A percentile compares a stretch with the other conserved stretches of the same genome.
Evolutionary conservation across 2,888 invertebrate species (phyloP).

Genomic region (Euproctis similis): DNA sequence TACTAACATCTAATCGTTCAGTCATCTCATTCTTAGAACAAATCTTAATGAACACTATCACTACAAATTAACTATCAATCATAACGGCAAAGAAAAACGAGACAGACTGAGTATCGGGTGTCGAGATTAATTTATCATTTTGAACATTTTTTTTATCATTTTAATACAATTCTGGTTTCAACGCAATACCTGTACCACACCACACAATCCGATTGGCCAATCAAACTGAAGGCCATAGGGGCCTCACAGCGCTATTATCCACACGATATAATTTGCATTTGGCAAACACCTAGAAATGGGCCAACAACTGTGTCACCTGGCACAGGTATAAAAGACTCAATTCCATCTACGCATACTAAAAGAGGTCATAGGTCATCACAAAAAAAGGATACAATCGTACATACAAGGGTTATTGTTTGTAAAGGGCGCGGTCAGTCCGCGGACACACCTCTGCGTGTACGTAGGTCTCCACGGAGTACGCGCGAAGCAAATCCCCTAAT

Average conservation of each 20-base stretch:
- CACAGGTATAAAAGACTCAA: constrained; percentile 46
- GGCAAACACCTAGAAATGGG: too few relatives aligned
- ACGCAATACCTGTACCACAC: too few relatives aligned
- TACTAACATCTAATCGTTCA: constrained; percentile 71
- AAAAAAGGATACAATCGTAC: constrained; percentile 42
- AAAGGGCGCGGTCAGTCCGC: constrained; percentile 36
- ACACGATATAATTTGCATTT: too few relatives aligned
- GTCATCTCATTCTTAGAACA: constrained; percentile 68
- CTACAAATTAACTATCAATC: constrained; percentile 67
- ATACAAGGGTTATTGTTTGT: constrained; percentile 34
- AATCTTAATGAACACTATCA: constrained; percentile 71
- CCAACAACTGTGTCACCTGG: too few relatives aligned
- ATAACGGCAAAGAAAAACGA: constrained; percentile 68
- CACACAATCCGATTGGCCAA: too few relatives aligned
- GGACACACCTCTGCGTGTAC: constrained; percentile 23
- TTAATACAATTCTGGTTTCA: constrained; percentile 55
- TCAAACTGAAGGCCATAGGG: too few relatives aligned
- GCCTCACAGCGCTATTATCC: too few relatives aligned
- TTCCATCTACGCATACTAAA: constrained; percentile 47
- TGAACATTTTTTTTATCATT: constrained; percentile 41
- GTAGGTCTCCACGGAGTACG: too few relatives aligned
- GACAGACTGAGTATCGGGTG: constrained; percentile 68
- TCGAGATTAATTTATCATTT: constrained; percentile 62
- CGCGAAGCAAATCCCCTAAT: constrained; percentile 1
- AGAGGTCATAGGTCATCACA: constrained; percentile 50